A percentile compares a stretch with the other conserved stretches of the same genome.
Conservation (phyloP, 2,113 vertebrate species). For the Paedocypris sp. region DNA sequence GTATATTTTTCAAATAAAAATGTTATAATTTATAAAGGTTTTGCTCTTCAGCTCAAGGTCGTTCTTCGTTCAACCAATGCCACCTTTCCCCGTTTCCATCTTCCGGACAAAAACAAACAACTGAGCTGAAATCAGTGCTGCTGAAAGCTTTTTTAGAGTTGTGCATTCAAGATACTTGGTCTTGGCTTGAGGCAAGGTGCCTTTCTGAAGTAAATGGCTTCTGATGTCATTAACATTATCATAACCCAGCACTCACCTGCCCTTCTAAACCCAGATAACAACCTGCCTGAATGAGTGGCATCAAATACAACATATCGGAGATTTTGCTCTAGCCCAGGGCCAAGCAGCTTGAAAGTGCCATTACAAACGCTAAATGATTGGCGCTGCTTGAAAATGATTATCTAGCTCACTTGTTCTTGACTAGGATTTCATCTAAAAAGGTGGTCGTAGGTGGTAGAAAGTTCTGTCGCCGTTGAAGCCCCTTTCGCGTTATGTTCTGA, state of each 20-base stretch:
- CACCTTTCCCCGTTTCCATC: no score
- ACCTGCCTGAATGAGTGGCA: constrained; percentile 28
- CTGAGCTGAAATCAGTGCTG: background rate
- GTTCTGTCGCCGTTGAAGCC: no score
- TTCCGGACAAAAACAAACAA: no score
- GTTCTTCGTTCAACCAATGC: background rate
- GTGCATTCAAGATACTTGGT: background rate
- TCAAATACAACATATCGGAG: constrained; percentile 25
- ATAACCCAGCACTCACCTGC: constrained; percentile 17
- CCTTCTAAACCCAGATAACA: constrained; percentile 22
- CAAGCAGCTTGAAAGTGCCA: background rate
- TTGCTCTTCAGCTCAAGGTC: constrained; percentile 14
- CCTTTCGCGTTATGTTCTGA: background rate
- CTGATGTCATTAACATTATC: constrained; percentile 21
- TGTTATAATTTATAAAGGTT: constrained; percentile 52
- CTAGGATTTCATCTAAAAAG: constrained; percentile 19
- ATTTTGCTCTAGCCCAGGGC: constrained; percentile 5
- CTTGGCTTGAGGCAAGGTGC: background rate
- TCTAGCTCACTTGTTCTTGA: constrained; percentile 29
- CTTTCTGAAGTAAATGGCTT: background rate
- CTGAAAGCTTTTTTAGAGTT: constrained; percentile 7
- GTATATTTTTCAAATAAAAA: constrained; percentile 74
- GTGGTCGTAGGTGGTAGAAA: background rate
- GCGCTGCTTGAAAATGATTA: constrained; percentile 30
- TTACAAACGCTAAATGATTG: constrained; percentile 29